Percentiles rank a stretch among this genome's conserved stretches.
These are phyloP conservation scores for Callipepla squamata DNA, from an alignment of 2,113 vertebrate species.

Conservation along the genomic window DNA sequence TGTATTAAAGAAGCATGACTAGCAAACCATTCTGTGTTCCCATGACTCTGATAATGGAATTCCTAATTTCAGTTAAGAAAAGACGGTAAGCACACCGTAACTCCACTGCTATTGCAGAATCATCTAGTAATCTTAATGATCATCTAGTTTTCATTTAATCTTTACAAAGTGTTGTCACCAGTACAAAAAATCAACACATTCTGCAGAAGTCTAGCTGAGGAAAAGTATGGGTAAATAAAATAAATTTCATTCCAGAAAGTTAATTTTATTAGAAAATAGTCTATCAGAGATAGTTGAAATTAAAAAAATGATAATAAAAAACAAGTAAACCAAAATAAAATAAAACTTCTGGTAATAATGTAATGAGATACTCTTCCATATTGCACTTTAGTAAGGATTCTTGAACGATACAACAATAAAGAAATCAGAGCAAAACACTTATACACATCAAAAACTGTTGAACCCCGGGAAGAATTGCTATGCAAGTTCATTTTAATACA, in stretches of 20 bases:
- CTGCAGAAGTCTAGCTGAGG: not conserved
- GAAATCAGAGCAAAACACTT: not conserved
- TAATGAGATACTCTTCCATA: not conserved
- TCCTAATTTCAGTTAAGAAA: not conserved
- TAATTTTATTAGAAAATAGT: not conserved
- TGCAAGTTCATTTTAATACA: not conserved
- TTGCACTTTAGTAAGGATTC: not conserved
- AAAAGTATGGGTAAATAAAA: not conserved
- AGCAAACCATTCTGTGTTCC: not conserved
- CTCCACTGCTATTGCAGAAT: not conserved
- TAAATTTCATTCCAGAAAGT: not conserved
- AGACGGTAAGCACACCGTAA: not conserved
- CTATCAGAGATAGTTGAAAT: not conserved
- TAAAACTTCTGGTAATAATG: not conserved
- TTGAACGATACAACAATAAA: not conserved
- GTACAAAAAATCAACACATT: not conserved
- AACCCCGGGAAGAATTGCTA: not conserved
- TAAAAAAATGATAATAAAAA: not conserved
- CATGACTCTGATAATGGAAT: not conserved
- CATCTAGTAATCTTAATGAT: not conserved
- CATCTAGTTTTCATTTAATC: not conserved
- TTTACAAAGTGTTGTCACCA: not conserved
- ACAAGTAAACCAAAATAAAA: not conserved
- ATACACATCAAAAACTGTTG: not conserved
- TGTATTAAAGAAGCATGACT: not conserved